Percentiles rank a stretch among this genome's conserved stretches.
Evolutionary conservation across 2,113 vertebrate genomes (phyloP).

Genomic region (Dendrocopos noguchii): DNA sequence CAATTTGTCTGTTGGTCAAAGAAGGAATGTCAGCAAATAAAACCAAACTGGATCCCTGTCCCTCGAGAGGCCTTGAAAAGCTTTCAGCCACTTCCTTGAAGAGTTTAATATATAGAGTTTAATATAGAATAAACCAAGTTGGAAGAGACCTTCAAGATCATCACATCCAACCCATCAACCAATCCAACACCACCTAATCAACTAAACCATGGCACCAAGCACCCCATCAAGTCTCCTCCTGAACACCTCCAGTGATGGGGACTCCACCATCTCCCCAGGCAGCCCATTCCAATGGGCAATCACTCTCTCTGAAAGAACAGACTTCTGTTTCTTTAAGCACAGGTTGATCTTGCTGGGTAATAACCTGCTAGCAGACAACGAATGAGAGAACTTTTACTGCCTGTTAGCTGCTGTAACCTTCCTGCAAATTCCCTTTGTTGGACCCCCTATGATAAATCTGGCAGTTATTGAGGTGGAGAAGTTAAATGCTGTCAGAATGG

Average conservation of each 20-base stretch:
- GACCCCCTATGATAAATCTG: background rate
- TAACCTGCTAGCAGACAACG: background rate
- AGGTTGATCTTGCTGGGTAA: background rate
- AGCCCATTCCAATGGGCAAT: too few species aligned
- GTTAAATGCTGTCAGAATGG: background rate
- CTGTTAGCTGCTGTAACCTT: background rate
- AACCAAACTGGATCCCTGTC: background rate
- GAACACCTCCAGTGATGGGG: too few species aligned
- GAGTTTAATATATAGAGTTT: too few species aligned
- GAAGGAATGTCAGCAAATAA: background rate
- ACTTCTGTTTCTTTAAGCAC: background rate
- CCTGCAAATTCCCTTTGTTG: background rate
- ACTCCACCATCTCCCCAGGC: too few species aligned
- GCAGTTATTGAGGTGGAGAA: background rate
- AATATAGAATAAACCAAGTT: too few species aligned
- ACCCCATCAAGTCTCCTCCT: too few species aligned
- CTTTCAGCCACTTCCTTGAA: background rate
- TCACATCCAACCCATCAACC: too few species aligned
- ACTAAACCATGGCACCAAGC: too few species aligned
- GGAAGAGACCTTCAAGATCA: too few species aligned
- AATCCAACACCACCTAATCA: too few species aligned
- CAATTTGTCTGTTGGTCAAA: background rate
- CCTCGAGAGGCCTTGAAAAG: background rate
- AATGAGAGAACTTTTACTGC: background rate
- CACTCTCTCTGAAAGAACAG: too few species aligned